These are phyloP conservation scores for Chrysomallon squamiferum DNA, from an alignment of 1,140 invertebrate species.

Conservation along the genomic window DNA sequence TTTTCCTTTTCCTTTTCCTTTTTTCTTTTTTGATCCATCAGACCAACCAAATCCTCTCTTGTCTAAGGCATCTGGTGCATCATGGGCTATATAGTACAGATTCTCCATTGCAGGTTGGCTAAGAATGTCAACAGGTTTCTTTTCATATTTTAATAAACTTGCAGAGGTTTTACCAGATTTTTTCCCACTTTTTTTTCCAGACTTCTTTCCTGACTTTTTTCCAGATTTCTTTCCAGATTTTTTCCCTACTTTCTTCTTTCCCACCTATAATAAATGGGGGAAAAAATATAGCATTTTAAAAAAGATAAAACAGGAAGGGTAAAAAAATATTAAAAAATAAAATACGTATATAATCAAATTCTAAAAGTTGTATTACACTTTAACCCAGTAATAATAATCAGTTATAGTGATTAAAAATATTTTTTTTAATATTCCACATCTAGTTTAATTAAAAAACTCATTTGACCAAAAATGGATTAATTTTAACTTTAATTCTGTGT, in stretches of 20 bases:
- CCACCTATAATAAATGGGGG: too few relatives aligned
- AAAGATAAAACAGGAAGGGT: too few relatives aligned
- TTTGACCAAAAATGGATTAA: too few relatives aligned
- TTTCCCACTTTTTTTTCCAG: constrained; percentile 51
- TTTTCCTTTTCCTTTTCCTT: constrained; percentile 30
- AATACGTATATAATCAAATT: too few relatives aligned
- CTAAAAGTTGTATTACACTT: too few relatives aligned
- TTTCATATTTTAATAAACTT: constrained; percentile 40
- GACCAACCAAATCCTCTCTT: constrained; percentile 51
- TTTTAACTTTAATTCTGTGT: too few relatives aligned
- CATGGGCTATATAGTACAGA: constrained; percentile 57
- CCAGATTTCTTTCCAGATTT: constrained; percentile 39
- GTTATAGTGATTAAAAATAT: too few relatives aligned
- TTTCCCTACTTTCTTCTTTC: constrained; percentile 9
- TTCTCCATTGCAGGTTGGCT: constrained; percentile 52
- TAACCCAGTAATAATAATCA: too few relatives aligned
- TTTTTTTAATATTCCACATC: too few relatives aligned
- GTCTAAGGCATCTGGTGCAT: constrained; percentile 48
- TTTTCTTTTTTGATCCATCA: constrained; percentile 38
- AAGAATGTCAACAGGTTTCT: constrained; percentile 45
- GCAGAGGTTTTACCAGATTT: constrained; percentile 42
- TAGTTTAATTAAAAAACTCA: too few relatives aligned
- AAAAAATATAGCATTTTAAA: too few relatives aligned
- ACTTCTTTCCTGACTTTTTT: constrained; percentile 40
- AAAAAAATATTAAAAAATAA: too few relatives aligned